phyloP scores from a whole-genome alignment of 37 sponge, comb jelly and placozoan genomes.

The Geodia barretti region DNA sequence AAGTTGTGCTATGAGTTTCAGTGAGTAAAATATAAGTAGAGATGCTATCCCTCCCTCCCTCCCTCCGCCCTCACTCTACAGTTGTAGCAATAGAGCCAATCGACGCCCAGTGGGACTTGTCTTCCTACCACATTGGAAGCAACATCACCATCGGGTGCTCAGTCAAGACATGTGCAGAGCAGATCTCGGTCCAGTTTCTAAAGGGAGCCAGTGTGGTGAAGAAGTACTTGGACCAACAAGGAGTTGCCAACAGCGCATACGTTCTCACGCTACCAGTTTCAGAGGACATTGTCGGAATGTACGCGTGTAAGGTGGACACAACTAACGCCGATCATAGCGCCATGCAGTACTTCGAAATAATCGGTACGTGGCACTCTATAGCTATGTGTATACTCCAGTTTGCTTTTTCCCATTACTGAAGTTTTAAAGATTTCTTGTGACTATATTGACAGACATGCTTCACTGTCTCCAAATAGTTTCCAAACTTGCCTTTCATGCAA shows the following conservation, averaged over 20 bases:
- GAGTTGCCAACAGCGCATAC: too few relatives aligned
- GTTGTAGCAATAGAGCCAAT: background rate
- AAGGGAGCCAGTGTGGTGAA: too few relatives aligned
- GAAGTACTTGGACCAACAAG: too few relatives aligned
- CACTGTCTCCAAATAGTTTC: too few relatives aligned
- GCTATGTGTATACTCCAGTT: too few relatives aligned
- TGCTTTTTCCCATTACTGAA: too few relatives aligned
- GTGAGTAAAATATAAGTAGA: too few relatives aligned
- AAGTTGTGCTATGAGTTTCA: too few relatives aligned
- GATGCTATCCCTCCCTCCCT: background rate
- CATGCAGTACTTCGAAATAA: background rate
- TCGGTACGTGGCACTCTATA: background rate
- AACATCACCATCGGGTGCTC: conserved; percentile 4
- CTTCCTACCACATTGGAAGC: background rate
- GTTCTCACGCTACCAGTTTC: background rate
- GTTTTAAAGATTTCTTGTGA: too few relatives aligned
- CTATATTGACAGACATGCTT: too few relatives aligned
- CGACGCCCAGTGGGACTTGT: background rate
- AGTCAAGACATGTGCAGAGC: conserved; percentile 9
- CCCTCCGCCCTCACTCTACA: background rate
- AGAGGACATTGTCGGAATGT: background rate
- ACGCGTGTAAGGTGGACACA: conserved; percentile 13
- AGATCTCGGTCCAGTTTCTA: background rate
- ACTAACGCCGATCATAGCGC: background rate
- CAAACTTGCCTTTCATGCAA: too few relatives aligned